phyloP scores from a whole-genome alignment of 2,888 invertebrate species.

The Hermodice carunculata region DNA sequence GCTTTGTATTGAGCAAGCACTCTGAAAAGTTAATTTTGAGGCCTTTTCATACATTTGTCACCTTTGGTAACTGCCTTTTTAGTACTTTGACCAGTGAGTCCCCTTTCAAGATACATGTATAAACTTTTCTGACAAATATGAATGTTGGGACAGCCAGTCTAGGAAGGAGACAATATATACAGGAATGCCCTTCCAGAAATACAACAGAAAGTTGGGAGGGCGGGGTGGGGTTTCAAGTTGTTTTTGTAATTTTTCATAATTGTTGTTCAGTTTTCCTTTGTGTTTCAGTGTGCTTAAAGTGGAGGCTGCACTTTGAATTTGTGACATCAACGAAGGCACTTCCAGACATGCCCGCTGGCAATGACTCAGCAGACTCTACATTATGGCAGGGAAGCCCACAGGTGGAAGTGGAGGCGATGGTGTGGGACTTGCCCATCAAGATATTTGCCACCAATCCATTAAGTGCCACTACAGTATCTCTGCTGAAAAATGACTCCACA shows the following conservation, averaged over 20 bases:
- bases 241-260: background rate
- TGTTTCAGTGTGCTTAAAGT: conserved; percentile 84
- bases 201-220: background rate
- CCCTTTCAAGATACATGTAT: too few species aligned
- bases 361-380: conserved; percentile 72
- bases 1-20: too few species aligned
- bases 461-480: conserved; percentile 39
- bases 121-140: too few species aligned
- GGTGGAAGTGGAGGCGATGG: conserved; percentile 96
- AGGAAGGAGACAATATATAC: too few species aligned
- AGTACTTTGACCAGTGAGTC: too few species aligned
- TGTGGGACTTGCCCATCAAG: conserved; percentile 96
- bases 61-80: too few species aligned
- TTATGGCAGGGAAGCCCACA: conserved; percentile 88
- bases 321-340: conserved; percentile 71
- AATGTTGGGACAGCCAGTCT: too few species aligned
- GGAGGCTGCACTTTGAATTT: conserved; percentile 98
- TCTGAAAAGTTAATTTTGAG: too few species aligned
- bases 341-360: conserved; percentile 69
- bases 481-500: conserved; percentile 24
- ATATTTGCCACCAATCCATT: conserved; percentile 90
- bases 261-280: conserved; percentile 7
- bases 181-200: too few species aligned
- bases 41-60: too few species aligned
- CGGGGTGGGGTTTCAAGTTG: background rate